These are phyloP conservation scores for Leucophenga varia DNA, from an alignment of 1,140 invertebrate species.

Conservation along the genomic window DNA sequence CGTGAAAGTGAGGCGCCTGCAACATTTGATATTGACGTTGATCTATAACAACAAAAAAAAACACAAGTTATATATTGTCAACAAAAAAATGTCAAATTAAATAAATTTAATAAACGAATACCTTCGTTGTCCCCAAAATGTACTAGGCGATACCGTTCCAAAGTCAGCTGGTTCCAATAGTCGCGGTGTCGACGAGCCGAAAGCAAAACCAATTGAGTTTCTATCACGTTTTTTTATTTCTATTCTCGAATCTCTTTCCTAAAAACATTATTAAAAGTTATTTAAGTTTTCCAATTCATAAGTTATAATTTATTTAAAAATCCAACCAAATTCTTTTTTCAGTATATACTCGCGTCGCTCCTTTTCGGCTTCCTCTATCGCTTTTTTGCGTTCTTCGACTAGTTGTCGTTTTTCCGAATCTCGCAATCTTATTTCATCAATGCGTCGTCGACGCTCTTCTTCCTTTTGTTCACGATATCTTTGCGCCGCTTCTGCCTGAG, in stretches of 20 bases:
- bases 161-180: constrained; percentile 81
- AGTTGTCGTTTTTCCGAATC: constrained; percentile 73
- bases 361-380: constrained; percentile 82
- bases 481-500: constrained; percentile 82
- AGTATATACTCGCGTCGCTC: constrained; percentile 82
- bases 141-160: constrained; percentile 58
- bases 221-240: constrained; percentile 72
- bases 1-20: constrained; percentile 72
- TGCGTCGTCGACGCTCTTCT: constrained; percentile 74
- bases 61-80: too few species aligned
- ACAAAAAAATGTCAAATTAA: too few species aligned
- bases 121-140: constrained; percentile 79
- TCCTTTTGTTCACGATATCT: constrained; percentile 85
- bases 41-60: constrained; percentile 59
- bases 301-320: constrained; percentile 3
- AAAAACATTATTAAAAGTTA: not conserved
- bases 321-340: constrained; percentile 69
- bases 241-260: constrained; percentile 78
- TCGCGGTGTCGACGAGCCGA: constrained; percentile 84
- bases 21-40: constrained; percentile 85
- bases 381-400: constrained; percentile 83
- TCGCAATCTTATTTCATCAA: constrained; percentile 75
- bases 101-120: constrained; percentile 38
- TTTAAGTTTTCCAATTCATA: not conserved
- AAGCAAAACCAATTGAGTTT: constrained; percentile 73